Conservation (phyloP, 2,797 vertebrate genomes). For the Zenarchopterus dispar region DNA sequence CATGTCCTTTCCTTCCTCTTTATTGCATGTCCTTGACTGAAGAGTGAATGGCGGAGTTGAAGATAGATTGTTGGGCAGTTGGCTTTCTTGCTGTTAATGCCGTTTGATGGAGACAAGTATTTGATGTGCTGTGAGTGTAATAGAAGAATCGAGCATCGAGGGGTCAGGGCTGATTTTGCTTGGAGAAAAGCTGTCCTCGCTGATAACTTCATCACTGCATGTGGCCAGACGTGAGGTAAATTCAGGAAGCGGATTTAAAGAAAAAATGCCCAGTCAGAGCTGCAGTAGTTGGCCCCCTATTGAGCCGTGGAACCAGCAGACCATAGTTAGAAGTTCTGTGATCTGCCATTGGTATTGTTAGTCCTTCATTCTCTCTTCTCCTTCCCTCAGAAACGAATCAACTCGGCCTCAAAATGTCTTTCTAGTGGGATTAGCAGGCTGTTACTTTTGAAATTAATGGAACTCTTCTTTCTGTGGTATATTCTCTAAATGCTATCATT, state of each 20-base stretch:
- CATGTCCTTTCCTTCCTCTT: slow-evolving; percentile 56
- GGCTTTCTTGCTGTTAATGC: slow-evolving; percentile 99
- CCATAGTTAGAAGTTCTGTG: slow-evolving; percentile 92
- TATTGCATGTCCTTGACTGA: slow-evolving; percentile 88
- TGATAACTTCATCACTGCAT: slow-evolving; percentile 99
- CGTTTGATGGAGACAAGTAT: slow-evolving; percentile 94
- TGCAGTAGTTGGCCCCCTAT: slow-evolving; percentile 88
- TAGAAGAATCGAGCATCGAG: slow-evolving; percentile 70
- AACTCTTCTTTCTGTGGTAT: slow-evolving; percentile 87
- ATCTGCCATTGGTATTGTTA: slow-evolving; percentile 95
- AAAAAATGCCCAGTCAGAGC: slow-evolving; percentile 87
- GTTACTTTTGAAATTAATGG: slow-evolving; percentile 96
- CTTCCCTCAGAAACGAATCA: slow-evolving; percentile 80
- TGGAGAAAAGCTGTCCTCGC: slow-evolving; percentile 96
- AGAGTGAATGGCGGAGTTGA: slow-evolving; percentile 90
- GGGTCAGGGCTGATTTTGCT: slow-evolving; percentile 89
- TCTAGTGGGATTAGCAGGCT: slow-evolving; percentile 90
- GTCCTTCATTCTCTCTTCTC: slow-evolving; percentile 86
- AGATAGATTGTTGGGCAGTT: slow-evolving; percentile 94
- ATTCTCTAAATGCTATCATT: slow-evolving; percentile 87
- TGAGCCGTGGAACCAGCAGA: slow-evolving; percentile 87
- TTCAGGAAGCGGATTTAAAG: slow-evolving; percentile 93
- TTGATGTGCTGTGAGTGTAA: slow-evolving; percentile 90
- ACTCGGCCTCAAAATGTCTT: slow-evolving; percentile 89
- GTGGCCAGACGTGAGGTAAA: slow-evolving; percentile 92